Percentiles rank a stretch among this genome's conserved stretches.
These are phyloP conservation scores for Ectobius pallidus DNA, from an alignment of 2,888 invertebrate species.

Conservation along the genomic window DNA sequence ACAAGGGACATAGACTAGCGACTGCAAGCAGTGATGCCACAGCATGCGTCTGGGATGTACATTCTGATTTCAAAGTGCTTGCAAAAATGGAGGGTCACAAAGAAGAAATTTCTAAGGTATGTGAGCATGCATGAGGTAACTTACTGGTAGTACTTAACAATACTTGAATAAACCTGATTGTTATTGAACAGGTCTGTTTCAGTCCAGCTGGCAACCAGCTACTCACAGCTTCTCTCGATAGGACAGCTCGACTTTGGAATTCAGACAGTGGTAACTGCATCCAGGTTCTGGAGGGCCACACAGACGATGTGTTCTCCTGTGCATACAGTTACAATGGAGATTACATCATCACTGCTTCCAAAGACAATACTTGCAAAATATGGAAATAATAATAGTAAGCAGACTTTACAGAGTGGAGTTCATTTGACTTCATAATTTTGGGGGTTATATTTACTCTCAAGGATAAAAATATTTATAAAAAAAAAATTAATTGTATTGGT, in stretches of 20 bases:
- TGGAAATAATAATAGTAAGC: slow-evolving; percentile 69
- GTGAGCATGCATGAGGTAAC: slow-evolving; percentile 29
- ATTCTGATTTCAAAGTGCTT: slow-evolving; percentile 61
- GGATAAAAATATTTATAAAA: too few relatives aligned
- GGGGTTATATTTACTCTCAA: too few relatives aligned
- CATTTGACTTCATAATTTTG: too few relatives aligned
- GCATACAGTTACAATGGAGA: slow-evolving; percentile 80
- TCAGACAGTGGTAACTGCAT: slow-evolving; percentile 64
- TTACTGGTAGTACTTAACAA: background rate
- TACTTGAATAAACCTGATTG: background rate
- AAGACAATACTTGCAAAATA: slow-evolving; percentile 80
- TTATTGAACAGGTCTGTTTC: slow-evolving; percentile 76
- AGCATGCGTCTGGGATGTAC: slow-evolving; percentile 71
- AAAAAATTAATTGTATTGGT: too few relatives aligned
- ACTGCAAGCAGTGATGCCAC: slow-evolving; percentile 79
- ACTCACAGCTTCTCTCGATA: slow-evolving; percentile 77
- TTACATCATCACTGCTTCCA: slow-evolving; percentile 79
- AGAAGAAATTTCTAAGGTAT: slow-evolving; percentile 71
- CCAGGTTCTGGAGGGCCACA: slow-evolving; percentile 77
- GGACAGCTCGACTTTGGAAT: slow-evolving; percentile 77
- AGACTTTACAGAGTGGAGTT: background rate
- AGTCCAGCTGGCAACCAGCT: slow-evolving; percentile 77
- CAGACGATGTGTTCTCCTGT: slow-evolving; percentile 82
- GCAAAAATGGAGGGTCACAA: slow-evolving; percentile 68
- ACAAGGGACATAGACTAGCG: slow-evolving; percentile 72